These are phyloP conservation scores for Dynastes maya DNA, from an alignment of 2,888 invertebrate genomes.

Conservation along the genomic window DNA sequence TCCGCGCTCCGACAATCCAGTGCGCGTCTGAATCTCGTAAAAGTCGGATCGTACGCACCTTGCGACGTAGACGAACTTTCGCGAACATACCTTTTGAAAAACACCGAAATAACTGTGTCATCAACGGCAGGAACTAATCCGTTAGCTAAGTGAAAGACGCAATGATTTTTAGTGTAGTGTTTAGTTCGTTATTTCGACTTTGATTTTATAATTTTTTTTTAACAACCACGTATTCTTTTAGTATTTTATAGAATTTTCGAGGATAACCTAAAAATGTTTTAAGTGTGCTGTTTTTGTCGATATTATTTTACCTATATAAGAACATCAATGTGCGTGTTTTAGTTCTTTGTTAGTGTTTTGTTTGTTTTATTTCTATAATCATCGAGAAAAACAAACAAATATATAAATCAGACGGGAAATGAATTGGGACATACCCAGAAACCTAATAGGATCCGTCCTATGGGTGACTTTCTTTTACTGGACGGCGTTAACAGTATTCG, in stretches of 20 bases:
- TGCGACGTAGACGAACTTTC: background rate
- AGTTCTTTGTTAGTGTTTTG: slow-evolving; percentile 44
- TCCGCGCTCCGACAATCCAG: slow-evolving; percentile 15
- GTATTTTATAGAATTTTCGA: no score
- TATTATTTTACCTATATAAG: background rate
- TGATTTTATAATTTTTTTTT: background rate
- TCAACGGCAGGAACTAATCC: no score
- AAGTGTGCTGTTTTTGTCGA: no score
- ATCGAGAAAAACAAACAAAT: no score
- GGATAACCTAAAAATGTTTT: no score
- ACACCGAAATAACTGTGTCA: background rate
- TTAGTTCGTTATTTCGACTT: background rate
- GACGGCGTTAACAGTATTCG: slow-evolving; percentile 60
- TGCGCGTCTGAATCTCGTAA: slow-evolving; percentile 26
- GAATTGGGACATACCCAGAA: slow-evolving; percentile 63
- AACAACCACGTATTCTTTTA: background rate
- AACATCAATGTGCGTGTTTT: slow-evolving; percentile 23
- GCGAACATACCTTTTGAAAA: background rate
- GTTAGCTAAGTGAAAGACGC: background rate
- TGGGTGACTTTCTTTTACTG: slow-evolving; percentile 61
- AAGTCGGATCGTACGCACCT: slow-evolving; percentile 17
- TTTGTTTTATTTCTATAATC: background rate
- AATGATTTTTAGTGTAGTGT: slow-evolving; percentile 6
- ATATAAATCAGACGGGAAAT: slow-evolving; percentile 56
- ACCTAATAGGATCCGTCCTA: slow-evolving; percentile 59